Conservation (phyloP, 2,888 invertebrate species). For the Diarsia mendica region DNA sequence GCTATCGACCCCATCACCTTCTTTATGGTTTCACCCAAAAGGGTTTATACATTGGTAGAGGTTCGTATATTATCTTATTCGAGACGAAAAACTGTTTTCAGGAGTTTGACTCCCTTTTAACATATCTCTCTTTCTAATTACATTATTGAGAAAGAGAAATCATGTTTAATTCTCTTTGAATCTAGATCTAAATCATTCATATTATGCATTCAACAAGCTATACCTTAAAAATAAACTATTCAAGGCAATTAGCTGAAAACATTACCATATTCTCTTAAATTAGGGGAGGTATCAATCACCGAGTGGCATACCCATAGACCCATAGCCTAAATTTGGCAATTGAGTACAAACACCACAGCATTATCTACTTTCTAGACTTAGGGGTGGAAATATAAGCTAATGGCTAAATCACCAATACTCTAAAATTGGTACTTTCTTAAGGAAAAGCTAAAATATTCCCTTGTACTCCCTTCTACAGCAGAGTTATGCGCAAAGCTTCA, state of each 20-base stretch:
- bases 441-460: conserved; percentile 16
- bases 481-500: conserved; percentile 15
- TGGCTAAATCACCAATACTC: background rate
- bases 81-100: conserved; percentile 17
- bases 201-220: conserved; percentile 17
- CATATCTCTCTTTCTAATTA: conserved; percentile 14
- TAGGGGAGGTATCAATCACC: conserved; percentile 28
- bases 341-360: conserved; percentile 13
- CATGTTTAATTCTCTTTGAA: background rate
- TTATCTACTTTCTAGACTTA: conserved; percentile 12
- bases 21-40: conserved; percentile 1
- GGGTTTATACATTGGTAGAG: background rate
- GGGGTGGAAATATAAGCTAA: conserved; percentile 26
- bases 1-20: conserved; percentile 4
- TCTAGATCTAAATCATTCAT: conserved; percentile 3
- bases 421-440: conserved; percentile 23
- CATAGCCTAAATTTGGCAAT: conserved; percentile 21
- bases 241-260: conserved; percentile 26
- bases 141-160: conserved; percentile 19
- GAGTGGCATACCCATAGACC: background rate
- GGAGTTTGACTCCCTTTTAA: conserved; percentile 2
- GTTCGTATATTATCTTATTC: conserved; percentile 18
- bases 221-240: conserved; percentile 16
- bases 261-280: conserved; percentile 35
- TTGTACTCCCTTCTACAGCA: conserved; percentile 1